Evolutionary conservation across 2,888 invertebrate genomes (phyloP), one percentile per base, ranked within the genome.

Genomic region (Baccha elongata): DNA sequence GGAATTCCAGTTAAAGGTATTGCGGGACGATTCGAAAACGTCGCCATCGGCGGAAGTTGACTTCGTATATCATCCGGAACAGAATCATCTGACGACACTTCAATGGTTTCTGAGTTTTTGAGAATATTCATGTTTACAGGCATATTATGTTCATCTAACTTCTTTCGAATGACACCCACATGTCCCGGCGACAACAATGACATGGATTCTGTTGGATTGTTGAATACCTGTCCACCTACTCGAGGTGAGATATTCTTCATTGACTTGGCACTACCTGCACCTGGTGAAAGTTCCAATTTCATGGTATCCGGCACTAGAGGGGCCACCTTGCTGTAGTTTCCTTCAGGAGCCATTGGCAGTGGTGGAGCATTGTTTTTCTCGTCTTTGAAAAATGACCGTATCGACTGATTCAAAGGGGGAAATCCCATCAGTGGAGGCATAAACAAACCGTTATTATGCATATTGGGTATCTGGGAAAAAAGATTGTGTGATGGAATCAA

Each of bases 401-500:
- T 72, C 8, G 73, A 35, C 11, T 67, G 65, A 13, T 76, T 83
- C 0, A 83, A 15, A 0, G 72, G 78, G 5, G 53, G 55, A 46
- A 86, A 86, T 1, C 81, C 78, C 74, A 86, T 85, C 7, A 86
- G 71, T 0, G 85, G 83, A 6, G 85, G 73, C 81, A 84, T 64
- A 50, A 73, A 73, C 37, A 80, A 11, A 42, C 76, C 65, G 75
- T 85, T 86, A 40, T 67, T 86, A 19, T 85, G 80, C 69, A 88
- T 87, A 26, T 84, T 85, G 2, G 85, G 79, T 1, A 88, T 64
- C 6, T 87, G 84, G 4, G 93, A 92, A 85, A 93, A 92, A 1
- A 93, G 87, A 0, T 92, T 92, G 48, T 92, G 90, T 40, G 92
- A 92, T 10, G 93, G 93, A 89, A 93, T 93, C 71, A 93, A 87